Evolutionary conservation across 2,113 vertebrate genomes (phyloP), one percentile per base, ranked within the genome.

Genomic region (Sceloporus undulatus): DNA sequence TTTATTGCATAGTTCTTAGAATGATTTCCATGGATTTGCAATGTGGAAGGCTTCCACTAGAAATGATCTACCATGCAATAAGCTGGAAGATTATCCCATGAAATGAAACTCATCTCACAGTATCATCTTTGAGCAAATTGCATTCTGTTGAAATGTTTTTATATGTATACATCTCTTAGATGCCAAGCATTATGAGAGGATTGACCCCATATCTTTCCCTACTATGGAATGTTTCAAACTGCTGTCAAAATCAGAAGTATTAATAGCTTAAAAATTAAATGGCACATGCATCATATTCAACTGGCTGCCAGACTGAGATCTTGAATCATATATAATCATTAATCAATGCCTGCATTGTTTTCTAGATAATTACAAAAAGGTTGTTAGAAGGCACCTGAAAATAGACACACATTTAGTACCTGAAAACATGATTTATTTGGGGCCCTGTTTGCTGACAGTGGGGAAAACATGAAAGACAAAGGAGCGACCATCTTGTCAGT

Each of bases 71-170:
- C 18, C 34, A 25, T 42, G 25, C 38, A 81, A 11, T 8, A 42
- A 75, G 38, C 25, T 82, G 68, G 68, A 65, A 81, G 66, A 56
- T 73, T 87, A 87, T 73, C 66, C 14, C 27, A 34, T 62, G 52
- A 81, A 87, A 73, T 65, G 56, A 82, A 87, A 82, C 54, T 80
- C 73, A 75, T 85, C 23, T 77, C 54, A 75, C 34, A 82, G 79
- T 87, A 87, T 82, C 86, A 87, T 82, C 38, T 87, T 82, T 81
- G 78, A 81, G 54, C 54, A 62, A 81, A 59, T 29, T 74, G 68
- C 68, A 81, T 87, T 74, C 68, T 62, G 54, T 74, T 74, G 34
- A 81, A 81, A 81, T 87, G 52, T 81, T 87, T 87, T 87, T 48
- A 29, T 87, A 74, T 27, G 9, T 23, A 81, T n/a, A 62, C 68